phyloP scores from a whole-genome alignment of 2,113 vertebrate genomes.

The Siphamia tubifer region DNA sequence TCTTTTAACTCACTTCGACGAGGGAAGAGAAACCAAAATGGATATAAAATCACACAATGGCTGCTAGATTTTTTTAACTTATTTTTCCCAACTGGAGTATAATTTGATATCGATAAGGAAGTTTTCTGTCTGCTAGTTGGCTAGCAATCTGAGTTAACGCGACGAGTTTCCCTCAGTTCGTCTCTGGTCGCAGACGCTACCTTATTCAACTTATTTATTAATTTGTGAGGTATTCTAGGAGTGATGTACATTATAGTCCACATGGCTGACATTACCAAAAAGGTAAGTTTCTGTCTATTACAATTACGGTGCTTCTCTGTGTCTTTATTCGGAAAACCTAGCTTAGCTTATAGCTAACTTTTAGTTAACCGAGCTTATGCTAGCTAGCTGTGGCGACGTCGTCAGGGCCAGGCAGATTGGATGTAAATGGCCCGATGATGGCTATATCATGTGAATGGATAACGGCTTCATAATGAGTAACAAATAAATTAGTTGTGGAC shows the following conservation, averaged over 20 bases:
- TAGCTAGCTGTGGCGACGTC: constrained; percentile 69
- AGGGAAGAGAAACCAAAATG: neutral
- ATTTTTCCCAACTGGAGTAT: neutral
- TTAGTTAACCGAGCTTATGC: constrained; percentile 57
- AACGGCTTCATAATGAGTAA: neutral
- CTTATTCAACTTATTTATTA: constrained; percentile 29
- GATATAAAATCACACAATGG: neutral
- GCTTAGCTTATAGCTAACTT: constrained; percentile 75
- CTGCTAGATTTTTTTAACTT: neutral
- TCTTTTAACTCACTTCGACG: constrained; percentile 30
- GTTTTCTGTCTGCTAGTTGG: constrained; percentile 63
- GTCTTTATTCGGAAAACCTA: constrained; percentile 44
- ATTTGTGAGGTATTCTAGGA: neutral
- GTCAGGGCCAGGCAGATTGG: constrained; percentile 48
- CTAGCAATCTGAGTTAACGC: constrained; percentile 63
- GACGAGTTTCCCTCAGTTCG: constrained; percentile 68
- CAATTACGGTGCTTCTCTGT: neutral
- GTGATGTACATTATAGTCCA: constrained; percentile 18
- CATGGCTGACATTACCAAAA: neutral
- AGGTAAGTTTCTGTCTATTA: constrained; percentile 42
- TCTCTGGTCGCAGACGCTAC: constrained; percentile 3
- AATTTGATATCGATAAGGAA: constrained; percentile 39
- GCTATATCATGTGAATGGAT: neutral
- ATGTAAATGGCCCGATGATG: constrained; percentile 17
- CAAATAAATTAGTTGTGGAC: neutral